Percentiles rank a stretch among this genome's conserved stretches.
Conservation (phyloP, 2,113 vertebrate species). For the Crypturellus undulatus region DNA sequence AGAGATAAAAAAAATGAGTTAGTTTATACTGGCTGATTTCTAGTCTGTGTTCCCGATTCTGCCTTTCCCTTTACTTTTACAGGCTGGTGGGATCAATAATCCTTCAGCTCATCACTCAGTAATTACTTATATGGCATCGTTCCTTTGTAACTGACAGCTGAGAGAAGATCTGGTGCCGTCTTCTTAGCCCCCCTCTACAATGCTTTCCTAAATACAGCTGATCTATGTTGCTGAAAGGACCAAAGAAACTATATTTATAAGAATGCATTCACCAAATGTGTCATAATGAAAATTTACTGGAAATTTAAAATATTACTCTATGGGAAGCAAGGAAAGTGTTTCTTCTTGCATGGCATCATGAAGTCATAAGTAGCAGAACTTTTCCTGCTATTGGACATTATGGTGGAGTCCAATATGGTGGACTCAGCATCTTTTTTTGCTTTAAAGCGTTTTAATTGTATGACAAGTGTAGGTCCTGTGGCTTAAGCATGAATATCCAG, state of each 20-base stretch:
- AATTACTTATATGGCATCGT: background rate
- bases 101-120: slow-evolving; percentile 4
- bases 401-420: background rate
- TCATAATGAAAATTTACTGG: background rate
- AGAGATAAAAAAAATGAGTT: background rate
- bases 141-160: slow-evolving; percentile 26
- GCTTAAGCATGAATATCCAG: slow-evolving; percentile 23
- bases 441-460: slow-evolving; percentile 23
- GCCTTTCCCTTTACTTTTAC: background rate
- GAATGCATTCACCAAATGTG: background rate
- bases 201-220: background rate
- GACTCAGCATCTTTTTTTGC: background rate
- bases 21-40: background rate
- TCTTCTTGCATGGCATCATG: background rate
- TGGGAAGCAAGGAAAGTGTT: background rate
- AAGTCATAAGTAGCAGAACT: background rate
- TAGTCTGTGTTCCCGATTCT: background rate
- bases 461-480: slow-evolving; percentile 16
- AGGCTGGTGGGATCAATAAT: background rate
- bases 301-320: background rate
- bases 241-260: background rate
- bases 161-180: slow-evolving; percentile 1
- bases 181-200: background rate
- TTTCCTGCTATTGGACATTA: background rate
- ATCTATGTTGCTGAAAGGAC: background rate